Percentiles rank a stretch among this genome's conserved stretches.
phyloP scores from a whole-genome alignment of 2,797 vertebrate species.

The Tachyglossus aculeatus region DNA sequence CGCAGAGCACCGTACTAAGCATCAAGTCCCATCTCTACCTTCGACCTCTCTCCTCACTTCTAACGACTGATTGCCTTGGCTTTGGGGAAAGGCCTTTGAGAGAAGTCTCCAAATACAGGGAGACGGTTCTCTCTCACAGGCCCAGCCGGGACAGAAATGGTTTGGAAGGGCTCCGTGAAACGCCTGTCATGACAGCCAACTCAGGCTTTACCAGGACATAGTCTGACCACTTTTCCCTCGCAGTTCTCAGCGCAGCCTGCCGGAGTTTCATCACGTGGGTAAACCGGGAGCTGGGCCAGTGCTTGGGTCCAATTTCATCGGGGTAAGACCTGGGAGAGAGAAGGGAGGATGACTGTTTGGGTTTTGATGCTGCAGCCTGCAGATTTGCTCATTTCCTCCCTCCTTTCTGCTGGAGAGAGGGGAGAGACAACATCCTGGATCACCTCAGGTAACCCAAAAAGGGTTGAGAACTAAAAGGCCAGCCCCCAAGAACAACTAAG shows the following conservation, averaged over 20 bases:
- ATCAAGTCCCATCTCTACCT: too few relatives aligned
- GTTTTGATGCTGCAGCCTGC: neutral
- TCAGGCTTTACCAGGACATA: constrained; percentile 86
- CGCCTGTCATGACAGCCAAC: constrained; percentile 18
- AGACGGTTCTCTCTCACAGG: too few relatives aligned
- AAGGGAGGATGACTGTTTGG: neutral
- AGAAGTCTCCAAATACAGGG: too few relatives aligned
- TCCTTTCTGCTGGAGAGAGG: constrained; percentile 7
- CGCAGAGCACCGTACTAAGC: too few relatives aligned
- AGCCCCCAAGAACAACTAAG: constrained; percentile 12
- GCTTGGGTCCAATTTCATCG: constrained; percentile 94
- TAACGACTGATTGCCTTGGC: too few relatives aligned
- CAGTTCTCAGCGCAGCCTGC: constrained; percentile 89
- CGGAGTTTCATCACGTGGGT: constrained; percentile 93
- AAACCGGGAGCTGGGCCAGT: constrained; percentile 92
- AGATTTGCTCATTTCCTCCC: neutral
- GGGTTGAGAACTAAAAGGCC: neutral
- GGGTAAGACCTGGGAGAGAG: constrained; percentile 82
- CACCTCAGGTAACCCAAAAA: constrained; percentile 50
- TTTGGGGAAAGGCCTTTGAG: too few relatives aligned
- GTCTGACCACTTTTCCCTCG: constrained; percentile 93
- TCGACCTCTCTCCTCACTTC: too few relatives aligned
- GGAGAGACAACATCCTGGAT: constrained; percentile 27
- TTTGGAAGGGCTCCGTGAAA: constrained; percentile 10
- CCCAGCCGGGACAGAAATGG: neutral